phyloP scores from a whole-genome alignment of 1,140 invertebrate genomes.

The Bursaphelenchus mucronatus region DNA sequence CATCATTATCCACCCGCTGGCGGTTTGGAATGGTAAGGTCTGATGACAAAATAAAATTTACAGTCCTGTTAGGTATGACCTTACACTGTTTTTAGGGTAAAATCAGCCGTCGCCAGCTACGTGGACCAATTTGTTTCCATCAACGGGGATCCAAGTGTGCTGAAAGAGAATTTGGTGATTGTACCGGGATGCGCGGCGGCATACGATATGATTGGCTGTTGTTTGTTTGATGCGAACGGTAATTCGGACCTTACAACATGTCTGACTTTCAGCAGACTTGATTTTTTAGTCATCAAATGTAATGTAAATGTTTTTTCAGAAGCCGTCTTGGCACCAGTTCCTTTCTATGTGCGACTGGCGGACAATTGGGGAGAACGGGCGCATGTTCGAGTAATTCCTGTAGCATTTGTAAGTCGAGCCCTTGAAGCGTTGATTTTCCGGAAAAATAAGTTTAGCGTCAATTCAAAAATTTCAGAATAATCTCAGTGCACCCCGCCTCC shows the following conservation, averaged over 20 bases:
- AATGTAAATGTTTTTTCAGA: conserved; percentile 21
- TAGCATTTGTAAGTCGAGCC: conserved; percentile 24
- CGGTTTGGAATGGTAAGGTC: conserved; percentile 34
- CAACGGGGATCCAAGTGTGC: conserved; percentile 20
- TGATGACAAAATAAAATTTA: background rate
- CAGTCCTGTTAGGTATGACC: background rate
- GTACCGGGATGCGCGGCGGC: conserved; percentile 31
- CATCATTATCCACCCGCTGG: conserved; percentile 30
- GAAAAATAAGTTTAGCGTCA: no score
- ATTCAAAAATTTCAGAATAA: conserved; percentile 21
- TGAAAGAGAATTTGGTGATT: conserved; percentile 23
- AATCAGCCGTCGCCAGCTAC: conserved; percentile 24
- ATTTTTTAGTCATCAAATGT: background rate
- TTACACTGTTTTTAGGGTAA: conserved; percentile 23
- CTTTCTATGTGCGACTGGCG: conserved; percentile 28
- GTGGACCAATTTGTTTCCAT: conserved; percentile 25
- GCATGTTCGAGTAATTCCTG: conserved; percentile 28
- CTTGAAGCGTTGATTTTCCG: no score
- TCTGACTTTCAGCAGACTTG: background rate
- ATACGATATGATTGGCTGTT: conserved; percentile 39
- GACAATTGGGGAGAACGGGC: conserved; percentile 40
- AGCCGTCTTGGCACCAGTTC: conserved; percentile 29
- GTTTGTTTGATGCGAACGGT: conserved; percentile 34
- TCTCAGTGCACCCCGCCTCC: conserved; percentile 25
- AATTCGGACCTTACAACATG: background rate